These are phyloP conservation scores for Cinclus mexicanus DNA, from an alignment of 2,113 vertebrate genomes.

Conservation along the genomic window DNA sequence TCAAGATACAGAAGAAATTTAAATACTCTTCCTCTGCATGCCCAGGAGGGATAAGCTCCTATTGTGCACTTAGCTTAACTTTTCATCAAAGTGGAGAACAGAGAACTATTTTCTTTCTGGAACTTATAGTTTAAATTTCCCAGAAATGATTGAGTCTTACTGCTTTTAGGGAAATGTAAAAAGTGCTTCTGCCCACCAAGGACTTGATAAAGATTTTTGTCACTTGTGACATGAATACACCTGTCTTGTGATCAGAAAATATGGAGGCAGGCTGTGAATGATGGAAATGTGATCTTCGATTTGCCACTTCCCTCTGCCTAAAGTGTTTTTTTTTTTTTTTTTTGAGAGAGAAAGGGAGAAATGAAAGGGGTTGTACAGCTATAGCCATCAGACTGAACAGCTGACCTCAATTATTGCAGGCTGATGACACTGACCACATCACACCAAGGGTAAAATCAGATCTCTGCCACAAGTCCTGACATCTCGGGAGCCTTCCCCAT, in stretches of 20 bases:
- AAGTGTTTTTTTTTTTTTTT: not conserved
- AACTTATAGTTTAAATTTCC: not conserved
- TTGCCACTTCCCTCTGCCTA: not conserved
- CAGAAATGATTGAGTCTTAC: not conserved
- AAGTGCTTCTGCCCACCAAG: not conserved
- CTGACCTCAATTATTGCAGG: not conserved
- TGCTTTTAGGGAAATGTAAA: not conserved
- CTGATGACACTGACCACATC: not conserved
- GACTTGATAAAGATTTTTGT: not conserved
- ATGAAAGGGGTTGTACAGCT: not conserved
- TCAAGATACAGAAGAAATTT: not conserved
- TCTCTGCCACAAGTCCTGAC: not conserved
- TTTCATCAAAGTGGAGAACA: not conserved
- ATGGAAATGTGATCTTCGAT: not conserved
- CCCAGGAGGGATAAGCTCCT: not conserved
- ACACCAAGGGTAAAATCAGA: not conserved
- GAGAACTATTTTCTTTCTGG: not conserved
- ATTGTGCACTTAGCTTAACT: not conserved
- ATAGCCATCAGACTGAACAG: not conserved
- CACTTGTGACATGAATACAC: not conserved
- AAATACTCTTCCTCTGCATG: not conserved
- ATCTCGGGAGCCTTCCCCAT: not conserved
- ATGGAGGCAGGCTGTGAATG: not conserved
- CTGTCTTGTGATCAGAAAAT: not conserved
- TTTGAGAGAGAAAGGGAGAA: not conserved